Evolutionary conservation across 2,797 vertebrate species (phyloP).

Genomic region (Enteromius fasciolatus): DNA sequence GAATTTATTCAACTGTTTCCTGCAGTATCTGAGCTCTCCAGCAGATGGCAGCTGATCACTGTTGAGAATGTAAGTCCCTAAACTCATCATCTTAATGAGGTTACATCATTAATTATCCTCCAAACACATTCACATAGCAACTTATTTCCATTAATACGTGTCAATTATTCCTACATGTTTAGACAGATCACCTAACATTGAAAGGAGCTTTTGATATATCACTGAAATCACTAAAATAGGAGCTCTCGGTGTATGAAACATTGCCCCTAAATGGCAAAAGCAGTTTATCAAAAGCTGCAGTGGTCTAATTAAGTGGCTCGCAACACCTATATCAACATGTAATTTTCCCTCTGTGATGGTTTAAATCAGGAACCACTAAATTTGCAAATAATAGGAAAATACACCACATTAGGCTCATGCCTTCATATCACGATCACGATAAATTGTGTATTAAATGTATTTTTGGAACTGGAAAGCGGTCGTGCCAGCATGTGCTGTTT

Average conservation of each 20-base stretch:
- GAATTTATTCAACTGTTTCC: not conserved
- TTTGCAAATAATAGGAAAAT: not conserved
- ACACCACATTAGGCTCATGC: not conserved
- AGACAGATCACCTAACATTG: slow-evolving; percentile 33
- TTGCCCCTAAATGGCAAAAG: not conserved
- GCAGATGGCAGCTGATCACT: slow-evolving; percentile 75
- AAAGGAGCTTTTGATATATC: not conserved
- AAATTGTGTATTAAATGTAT: not conserved
- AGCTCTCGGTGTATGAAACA: too few relatives aligned
- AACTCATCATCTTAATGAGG: slow-evolving; percentile 56
- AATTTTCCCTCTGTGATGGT: not conserved
- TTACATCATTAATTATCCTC: slow-evolving; percentile 51
- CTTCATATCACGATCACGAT: not conserved
- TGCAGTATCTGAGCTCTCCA: slow-evolving; percentile 66
- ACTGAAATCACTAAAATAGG: not conserved
- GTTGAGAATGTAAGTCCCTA: slow-evolving; percentile 52
- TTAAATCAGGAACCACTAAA: not conserved
- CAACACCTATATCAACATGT: not conserved
- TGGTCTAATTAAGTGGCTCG: not conserved
- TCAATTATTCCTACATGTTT: slow-evolving; percentile 32
- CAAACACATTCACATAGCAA: slow-evolving; percentile 35
- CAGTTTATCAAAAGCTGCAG: not conserved
- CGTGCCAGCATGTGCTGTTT: slow-evolving; percentile 59
- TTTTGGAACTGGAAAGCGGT: slow-evolving; percentile 3
- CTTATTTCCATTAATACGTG: slow-evolving; percentile 24